phyloP scores from a whole-genome alignment of 2,797 vertebrate genomes.

The Nyctalus aviator region DNA sequence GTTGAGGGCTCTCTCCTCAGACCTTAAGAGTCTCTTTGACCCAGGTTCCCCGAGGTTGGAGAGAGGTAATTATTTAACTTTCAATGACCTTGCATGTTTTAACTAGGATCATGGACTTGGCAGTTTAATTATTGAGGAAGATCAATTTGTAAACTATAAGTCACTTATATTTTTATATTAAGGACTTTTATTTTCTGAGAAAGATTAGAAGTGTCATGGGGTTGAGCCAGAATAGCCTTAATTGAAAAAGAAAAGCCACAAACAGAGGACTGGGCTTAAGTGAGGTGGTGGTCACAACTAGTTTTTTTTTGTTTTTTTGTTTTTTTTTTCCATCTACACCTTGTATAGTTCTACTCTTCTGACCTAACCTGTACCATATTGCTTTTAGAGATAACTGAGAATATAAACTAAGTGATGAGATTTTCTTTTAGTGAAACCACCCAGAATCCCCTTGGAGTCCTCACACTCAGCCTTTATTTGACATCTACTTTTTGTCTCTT shows the following conservation, averaged over 20 bases:
- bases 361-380: background rate
- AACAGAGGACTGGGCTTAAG: background rate
- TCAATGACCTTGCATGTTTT: conserved; percentile 6
- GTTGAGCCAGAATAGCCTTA: background rate
- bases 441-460: background rate
- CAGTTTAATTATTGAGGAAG: conserved; percentile 21
- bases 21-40: background rate
- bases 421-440: background rate
- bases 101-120: background rate
- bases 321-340: background rate
- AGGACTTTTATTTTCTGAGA: conserved; percentile 1
- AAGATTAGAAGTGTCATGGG: background rate
- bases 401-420: background rate
- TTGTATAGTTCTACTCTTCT: background rate
- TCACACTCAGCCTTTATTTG: background rate
- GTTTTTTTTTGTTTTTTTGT: background rate
- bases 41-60: background rate
- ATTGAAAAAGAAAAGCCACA: background rate
- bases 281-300: background rate
- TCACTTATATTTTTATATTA: background rate
- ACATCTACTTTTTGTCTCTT: background rate
- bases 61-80: background rate
- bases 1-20: background rate
- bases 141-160: conserved; percentile 18
- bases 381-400: background rate